Percentiles rank a stretch among this genome's conserved stretches.
Evolutionary conservation across 1,140 invertebrate species (phyloP).

Genomic region (Wasmannia auropunctata): DNA sequence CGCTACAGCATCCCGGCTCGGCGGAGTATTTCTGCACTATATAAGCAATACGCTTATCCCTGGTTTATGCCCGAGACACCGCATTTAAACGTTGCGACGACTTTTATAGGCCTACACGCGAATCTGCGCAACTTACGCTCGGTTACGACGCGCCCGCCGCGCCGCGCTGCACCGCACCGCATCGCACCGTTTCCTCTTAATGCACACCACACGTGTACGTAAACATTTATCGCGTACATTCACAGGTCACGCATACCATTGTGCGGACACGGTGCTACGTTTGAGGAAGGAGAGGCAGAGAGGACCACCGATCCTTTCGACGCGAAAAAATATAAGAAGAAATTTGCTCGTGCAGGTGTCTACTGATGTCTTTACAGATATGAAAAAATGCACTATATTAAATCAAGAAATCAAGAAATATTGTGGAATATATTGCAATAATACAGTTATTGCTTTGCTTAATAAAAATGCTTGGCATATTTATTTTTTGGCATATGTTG

Average conservation of each 20-base stretch:
- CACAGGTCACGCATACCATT: background rate
- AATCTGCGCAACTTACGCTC: conserved; percentile 61
- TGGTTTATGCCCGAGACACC: conserved; percentile 64
- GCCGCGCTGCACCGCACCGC: background rate
- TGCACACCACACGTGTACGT: background rate
- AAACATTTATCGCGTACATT: background rate
- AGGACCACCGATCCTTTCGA: background rate
- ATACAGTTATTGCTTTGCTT: background rate
- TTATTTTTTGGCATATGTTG: background rate
- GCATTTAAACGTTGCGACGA: conserved; percentile 67
- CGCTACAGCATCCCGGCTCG: conserved; percentile 10
- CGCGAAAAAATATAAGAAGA: background rate
- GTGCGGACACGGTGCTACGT: background rate
- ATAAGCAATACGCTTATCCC: conserved; percentile 64
- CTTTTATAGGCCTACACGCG: conserved; percentile 68
- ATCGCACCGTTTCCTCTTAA: conserved; percentile 39
- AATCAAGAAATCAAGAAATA: background rate
- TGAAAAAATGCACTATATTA: background rate
- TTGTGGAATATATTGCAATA: conserved; percentile 6
- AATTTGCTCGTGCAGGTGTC: background rate
- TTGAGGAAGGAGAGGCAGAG: background rate
- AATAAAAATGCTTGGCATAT: background rate
- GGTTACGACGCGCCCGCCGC: conserved; percentile 52
- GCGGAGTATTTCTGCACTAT: conserved; percentile 65
- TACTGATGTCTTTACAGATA: background rate